phyloP scores from a whole-genome alignment of 2,113 vertebrate species.

The Stegastes partitus region DNA sequence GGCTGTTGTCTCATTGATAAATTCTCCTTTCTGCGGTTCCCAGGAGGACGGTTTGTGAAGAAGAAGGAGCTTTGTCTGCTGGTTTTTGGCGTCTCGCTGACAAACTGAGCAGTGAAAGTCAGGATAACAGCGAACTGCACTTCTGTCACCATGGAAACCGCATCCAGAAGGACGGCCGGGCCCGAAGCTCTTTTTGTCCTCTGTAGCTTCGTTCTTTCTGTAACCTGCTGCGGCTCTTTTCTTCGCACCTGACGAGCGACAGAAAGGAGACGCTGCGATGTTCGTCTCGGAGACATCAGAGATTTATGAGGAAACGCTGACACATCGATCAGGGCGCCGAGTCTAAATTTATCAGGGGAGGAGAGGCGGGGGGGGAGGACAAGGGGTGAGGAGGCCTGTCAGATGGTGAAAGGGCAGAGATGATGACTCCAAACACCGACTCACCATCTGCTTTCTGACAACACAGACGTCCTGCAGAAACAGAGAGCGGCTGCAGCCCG shows the following conservation, averaged over 20 bases:
- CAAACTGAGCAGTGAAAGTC: background rate
- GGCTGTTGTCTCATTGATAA: background rate
- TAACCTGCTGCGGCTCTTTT: rapidly evolving
- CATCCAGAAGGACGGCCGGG: background rate
- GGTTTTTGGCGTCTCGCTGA: background rate
- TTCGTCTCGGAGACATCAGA: background rate
- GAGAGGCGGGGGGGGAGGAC: background rate
- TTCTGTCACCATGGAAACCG: slow-evolving; percentile 22
- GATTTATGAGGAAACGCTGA: slow-evolving; percentile 7
- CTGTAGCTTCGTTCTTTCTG: too few species aligned
- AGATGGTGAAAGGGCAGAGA: slow-evolving; percentile 45
- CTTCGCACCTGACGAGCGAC: background rate
- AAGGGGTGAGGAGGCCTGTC: background rate
- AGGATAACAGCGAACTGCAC: background rate
- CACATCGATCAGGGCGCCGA: background rate
- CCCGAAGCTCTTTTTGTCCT: background rate
- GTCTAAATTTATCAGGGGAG: slow-evolving; percentile 13
- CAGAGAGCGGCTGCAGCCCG: too few species aligned
- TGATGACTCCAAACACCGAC: slow-evolving; percentile 25
- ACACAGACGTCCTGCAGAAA: too few species aligned
- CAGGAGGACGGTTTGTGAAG: background rate
- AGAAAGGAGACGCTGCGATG: background rate
- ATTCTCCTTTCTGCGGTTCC: background rate
- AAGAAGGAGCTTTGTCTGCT: background rate
- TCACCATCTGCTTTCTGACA: slow-evolving; percentile 35